Percentiles rank a stretch among this genome's conserved stretches.
Conservation (phyloP, 2,797 vertebrate species). For the Tadarida brasiliensis region DNA sequence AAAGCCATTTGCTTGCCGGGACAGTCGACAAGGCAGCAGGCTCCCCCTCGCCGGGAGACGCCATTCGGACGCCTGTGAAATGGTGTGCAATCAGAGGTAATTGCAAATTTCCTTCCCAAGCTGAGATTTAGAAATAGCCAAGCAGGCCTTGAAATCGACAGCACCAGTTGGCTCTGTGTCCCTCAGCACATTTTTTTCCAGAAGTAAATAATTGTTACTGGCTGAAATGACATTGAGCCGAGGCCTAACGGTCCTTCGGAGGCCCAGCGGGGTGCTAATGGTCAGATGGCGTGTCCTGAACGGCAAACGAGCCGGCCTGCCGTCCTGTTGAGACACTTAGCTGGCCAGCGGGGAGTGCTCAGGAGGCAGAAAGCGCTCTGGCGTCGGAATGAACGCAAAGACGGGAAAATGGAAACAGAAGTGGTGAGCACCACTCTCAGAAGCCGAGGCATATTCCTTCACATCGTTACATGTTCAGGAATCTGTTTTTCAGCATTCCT, state of each 20-base stretch:
- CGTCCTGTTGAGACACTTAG: constrained; percentile 73
- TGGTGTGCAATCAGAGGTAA: constrained; percentile 67
- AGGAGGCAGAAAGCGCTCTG: constrained; percentile 65
- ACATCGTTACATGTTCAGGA: not conserved
- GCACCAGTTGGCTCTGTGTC: constrained; percentile 69
- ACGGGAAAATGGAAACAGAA: constrained; percentile 48
- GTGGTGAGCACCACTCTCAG: not conserved
- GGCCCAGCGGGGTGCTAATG: constrained; percentile 1
- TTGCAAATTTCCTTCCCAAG: constrained; percentile 72
- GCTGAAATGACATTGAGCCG: constrained; percentile 75
- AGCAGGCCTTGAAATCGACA: constrained; percentile 69
- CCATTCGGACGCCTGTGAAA: constrained; percentile 33
- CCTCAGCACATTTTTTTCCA: constrained; percentile 77
- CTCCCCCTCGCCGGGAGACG: not conserved
- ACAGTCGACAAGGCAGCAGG: too few relatives aligned
- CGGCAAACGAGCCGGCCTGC: too few relatives aligned
- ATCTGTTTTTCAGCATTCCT: constrained; percentile 64
- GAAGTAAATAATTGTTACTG: constrained; percentile 83
- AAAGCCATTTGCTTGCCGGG: not conserved
- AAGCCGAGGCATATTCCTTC: constrained; percentile 40
- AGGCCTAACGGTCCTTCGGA: constrained; percentile 73
- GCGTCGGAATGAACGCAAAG: constrained; percentile 64
- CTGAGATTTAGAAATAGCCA: constrained; percentile 75
- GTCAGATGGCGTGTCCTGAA: not conserved
- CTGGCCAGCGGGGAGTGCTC: constrained; percentile 73